A percentile compares a stretch with the other conserved stretches of the same genome.
phyloP scores from a whole-genome alignment of 2,797 vertebrate species.

The Gephyroberyx darwinii region DNA sequence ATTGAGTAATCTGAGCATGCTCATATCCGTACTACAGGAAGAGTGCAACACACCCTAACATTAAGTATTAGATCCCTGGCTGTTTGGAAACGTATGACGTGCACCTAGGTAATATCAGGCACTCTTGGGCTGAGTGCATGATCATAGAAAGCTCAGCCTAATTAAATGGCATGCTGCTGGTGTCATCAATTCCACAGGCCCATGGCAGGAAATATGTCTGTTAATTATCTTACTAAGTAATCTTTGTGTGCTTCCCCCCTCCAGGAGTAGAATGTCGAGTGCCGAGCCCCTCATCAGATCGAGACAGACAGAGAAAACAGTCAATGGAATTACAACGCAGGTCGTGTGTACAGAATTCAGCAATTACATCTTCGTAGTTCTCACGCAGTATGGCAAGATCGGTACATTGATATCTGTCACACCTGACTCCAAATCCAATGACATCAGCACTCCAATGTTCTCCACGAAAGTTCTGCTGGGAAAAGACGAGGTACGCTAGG shows the following conservation, averaged over 20 bases:
- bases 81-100: neutral
- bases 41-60: no score
- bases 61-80: neutral
- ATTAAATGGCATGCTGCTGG: neutral
- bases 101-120: no score
- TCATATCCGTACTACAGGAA: neutral
- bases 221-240: neutral
- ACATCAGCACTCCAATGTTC: constrained; percentile 84
- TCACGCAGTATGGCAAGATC: constrained; percentile 95
- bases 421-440: constrained; percentile 83
- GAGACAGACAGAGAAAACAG: constrained; percentile 82
- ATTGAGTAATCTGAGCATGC: neutral
- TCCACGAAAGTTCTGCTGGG: constrained; percentile 93
- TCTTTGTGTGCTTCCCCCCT: constrained; percentile 6
- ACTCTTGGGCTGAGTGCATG: neutral
- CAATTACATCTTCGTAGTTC: constrained; percentile 91
- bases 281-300: constrained; percentile 82
- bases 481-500: constrained; percentile 90
- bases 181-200: neutral
- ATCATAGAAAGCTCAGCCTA: neutral
- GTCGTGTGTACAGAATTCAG: constrained; percentile 94
- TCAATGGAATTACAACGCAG: constrained; percentile 89
- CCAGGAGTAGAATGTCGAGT: constrained; percentile 80
- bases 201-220: neutral
- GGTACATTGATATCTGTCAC: constrained; percentile 91